phyloP scores from a whole-genome alignment of 2,888 invertebrate genomes.

The Mesopsocus fuscifrons region DNA sequence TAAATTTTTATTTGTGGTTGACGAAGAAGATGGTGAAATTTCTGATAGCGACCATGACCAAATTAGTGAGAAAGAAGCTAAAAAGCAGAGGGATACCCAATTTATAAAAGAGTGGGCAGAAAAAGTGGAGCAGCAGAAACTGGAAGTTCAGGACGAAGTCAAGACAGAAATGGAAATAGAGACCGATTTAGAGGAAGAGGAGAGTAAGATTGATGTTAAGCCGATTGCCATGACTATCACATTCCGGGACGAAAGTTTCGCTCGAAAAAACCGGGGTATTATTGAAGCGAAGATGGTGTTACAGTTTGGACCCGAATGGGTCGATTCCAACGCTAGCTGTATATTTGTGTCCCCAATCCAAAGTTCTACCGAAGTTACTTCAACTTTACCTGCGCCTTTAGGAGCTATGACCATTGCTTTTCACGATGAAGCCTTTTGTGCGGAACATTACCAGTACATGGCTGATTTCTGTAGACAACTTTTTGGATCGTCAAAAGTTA shows the following conservation, averaged over 20 bases:
- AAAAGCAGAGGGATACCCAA: neutral
- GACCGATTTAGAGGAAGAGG: neutral
- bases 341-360: neutral
- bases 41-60: neutral
- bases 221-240: neutral
- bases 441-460: neutral
- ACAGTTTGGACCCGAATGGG: neutral
- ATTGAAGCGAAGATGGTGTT: neutral
- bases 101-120: neutral
- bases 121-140: neutral
- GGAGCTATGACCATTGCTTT: neutral
- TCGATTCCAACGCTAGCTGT: neutral
- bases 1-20: neutral
- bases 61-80: neutral
- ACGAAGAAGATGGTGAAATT: neutral
- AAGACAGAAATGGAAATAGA: neutral
- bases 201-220: neutral
- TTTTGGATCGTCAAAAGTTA: neutral
- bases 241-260: neutral
- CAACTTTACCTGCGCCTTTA: neutral
- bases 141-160: neutral
- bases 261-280: neutral
- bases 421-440: neutral
- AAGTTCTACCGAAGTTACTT: neutral
- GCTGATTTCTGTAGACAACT: neutral